These are phyloP conservation scores for Trididemnum miniatum DNA, from an alignment of 23 tunicate genomes.

Conservation along the genomic window DNA sequence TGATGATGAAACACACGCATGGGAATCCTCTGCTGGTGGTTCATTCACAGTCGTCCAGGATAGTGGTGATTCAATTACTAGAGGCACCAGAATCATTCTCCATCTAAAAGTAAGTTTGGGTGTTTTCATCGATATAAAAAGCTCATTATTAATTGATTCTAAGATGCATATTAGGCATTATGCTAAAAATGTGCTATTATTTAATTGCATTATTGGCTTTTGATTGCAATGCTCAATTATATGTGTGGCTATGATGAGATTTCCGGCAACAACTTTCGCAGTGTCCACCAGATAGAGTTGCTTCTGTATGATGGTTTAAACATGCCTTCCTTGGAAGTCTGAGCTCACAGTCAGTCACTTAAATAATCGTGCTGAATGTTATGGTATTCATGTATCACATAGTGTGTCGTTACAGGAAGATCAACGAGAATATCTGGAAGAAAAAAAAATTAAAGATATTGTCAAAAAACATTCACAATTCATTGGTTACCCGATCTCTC, in stretches of 20 bases:
- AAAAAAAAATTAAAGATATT: constrained; percentile 91
- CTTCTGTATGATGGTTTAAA: constrained; percentile 55
- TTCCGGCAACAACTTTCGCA: constrained; percentile 72
- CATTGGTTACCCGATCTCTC: constrained; percentile 93
- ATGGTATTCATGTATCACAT: no score
- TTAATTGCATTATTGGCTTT: no score
- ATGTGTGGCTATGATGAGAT: constrained; percentile 59
- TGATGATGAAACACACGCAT: constrained; percentile 85
- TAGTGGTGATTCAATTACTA: constrained; percentile 22
- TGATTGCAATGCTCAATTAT: no score
- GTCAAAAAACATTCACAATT: constrained; percentile 98
- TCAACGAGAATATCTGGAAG: constrained; percentile 89
- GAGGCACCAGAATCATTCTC: constrained; percentile 91
- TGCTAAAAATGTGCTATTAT: no score
- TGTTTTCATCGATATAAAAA: no score
- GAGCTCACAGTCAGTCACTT: constrained; percentile 37
- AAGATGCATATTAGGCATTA: no score
- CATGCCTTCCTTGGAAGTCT: constrained; percentile 80
- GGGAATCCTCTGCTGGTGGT: constrained; percentile 99
- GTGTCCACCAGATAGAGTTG: constrained; percentile 71
- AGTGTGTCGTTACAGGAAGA: constrained; percentile 87
- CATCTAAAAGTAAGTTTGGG: constrained; percentile 70
- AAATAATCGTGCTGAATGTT: no score
- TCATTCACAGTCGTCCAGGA: constrained; percentile 66
- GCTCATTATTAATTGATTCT: no score